Evolutionary conservation across 2,113 vertebrate genomes (phyloP), one percentile per base, ranked within the genome.

Genomic region (Coregonus clupeaformis): DNA sequence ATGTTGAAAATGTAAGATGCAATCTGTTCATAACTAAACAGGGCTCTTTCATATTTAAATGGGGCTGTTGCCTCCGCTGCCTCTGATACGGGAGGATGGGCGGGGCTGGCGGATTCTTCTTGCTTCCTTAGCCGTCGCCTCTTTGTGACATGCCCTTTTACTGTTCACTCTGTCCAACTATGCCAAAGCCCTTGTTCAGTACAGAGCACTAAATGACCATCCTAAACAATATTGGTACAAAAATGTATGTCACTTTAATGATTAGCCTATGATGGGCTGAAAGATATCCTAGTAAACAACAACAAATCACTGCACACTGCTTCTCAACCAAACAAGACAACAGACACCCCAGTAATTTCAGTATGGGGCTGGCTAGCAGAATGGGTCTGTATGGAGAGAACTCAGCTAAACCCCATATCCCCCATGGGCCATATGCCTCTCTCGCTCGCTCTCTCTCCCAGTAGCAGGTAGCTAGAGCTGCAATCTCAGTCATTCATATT

Each of bases 401-500:
- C 69, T 68, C 77, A 79, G 57, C 66, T 71, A 77, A 70, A 75
- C 71, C 82, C 73, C 80, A 80, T 60, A 84, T 86, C 80, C 91
- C 74, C 84, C 71, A 77, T 72, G 82, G 88, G 80, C 82, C 85
- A 84, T 79, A 87, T 89, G 88, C 88, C 84, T 86, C 83, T 89
- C 87, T 77, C 64, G 72, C 59, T 1, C 32, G 6, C 32, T 6
- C 83, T 86, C 83, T 89, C 87, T 78, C 64, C 69, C 47, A 89
- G 89, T 87, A 88, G 90, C 91, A 93, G 92, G 91, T 92, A 92
- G 78, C 49, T 52, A 18, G 16, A 90, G 91, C 90, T 83, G 88
- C 90, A 92, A 93, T 93, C 90, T 91, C 89, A 89, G 92, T 91
- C 93, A 93, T 93, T 94, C 91, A 94, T 94, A 91, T 94, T 94